Conservation (phyloP, 2,797 vertebrate species). For the Micrastur ruficollis region DNA sequence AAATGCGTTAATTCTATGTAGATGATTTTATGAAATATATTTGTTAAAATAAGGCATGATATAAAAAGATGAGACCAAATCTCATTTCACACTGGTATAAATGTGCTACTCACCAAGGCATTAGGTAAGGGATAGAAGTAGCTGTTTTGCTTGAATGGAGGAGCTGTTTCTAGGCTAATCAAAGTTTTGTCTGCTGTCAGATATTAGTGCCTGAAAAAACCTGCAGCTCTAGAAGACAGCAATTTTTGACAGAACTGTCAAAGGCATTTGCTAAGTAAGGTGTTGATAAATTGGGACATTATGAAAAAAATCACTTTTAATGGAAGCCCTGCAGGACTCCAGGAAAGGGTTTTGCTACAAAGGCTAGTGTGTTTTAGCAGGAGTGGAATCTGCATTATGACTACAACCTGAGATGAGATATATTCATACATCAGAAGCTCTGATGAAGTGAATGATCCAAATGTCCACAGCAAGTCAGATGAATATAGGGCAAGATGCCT, state of each 20-base stretch:
- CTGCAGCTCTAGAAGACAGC: background rate
- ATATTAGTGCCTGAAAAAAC: background rate
- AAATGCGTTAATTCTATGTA: background rate
- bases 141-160: background rate
- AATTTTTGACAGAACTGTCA: background rate
- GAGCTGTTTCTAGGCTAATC: background rate
- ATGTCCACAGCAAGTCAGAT: background rate
- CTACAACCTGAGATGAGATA: background rate
- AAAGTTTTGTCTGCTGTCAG: background rate
- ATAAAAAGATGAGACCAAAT: background rate
- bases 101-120: background rate
- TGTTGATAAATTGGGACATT: background rate
- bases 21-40: background rate
- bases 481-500: background rate
- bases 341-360: background rate
- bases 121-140: background rate
- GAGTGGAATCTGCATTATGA: background rate
- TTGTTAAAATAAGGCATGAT: background rate
- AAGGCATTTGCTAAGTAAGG: background rate
- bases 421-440: background rate
- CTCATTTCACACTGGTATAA: background rate
- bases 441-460: background rate
- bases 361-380: background rate
- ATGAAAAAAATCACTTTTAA: background rate
- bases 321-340: background rate